Evolutionary conservation across 2,888 invertebrate genomes (phyloP).

Genomic region (Luperina nickerlii): DNA sequence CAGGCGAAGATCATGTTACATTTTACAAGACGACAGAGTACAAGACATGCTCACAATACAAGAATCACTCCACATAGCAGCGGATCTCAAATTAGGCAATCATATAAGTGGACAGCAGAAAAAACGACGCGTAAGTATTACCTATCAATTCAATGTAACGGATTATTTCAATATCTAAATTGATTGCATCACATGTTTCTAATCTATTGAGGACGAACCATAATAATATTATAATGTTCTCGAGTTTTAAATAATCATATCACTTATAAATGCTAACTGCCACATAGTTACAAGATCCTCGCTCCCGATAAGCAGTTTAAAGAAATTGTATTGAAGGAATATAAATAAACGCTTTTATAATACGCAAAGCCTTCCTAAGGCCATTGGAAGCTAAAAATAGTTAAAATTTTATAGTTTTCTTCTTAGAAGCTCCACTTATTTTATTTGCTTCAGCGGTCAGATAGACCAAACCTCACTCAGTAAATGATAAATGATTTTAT

Average conservation of each 20-base stretch:
- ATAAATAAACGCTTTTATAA: not conserved
- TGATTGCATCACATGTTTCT: conserved; percentile 32
- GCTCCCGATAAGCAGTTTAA: conserved; percentile 3
- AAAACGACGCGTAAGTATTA: conserved; percentile 90
- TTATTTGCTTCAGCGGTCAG: not conserved
- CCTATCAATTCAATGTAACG: conserved; percentile 8
- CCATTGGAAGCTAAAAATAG: not conserved
- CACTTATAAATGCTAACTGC: not conserved
- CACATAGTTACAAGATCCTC: conserved; percentile 3
- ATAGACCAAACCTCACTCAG: not conserved
- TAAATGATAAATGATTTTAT: not conserved
- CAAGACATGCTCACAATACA: conserved; percentile 95
- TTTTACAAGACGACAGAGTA: conserved; percentile 96
- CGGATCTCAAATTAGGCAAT: conserved; percentile 95
- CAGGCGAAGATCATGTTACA: conserved; percentile 95
- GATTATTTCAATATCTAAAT: conserved; percentile 38
- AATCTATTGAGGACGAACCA: conserved; percentile 43
- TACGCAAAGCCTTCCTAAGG: not conserved
- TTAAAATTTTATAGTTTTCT: conserved; percentile 2
- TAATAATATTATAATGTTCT: conserved; percentile 27
- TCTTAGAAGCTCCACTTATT: not conserved
- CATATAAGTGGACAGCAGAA: conserved; percentile 91
- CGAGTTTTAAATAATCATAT: conserved; percentile 29
- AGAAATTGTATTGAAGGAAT: not conserved
- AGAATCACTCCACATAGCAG: conserved; percentile 96